These are phyloP conservation scores for Physeter macrocephalus DNA, from an alignment of 2,113 vertebrate genomes.

Conservation along the genomic window DNA sequence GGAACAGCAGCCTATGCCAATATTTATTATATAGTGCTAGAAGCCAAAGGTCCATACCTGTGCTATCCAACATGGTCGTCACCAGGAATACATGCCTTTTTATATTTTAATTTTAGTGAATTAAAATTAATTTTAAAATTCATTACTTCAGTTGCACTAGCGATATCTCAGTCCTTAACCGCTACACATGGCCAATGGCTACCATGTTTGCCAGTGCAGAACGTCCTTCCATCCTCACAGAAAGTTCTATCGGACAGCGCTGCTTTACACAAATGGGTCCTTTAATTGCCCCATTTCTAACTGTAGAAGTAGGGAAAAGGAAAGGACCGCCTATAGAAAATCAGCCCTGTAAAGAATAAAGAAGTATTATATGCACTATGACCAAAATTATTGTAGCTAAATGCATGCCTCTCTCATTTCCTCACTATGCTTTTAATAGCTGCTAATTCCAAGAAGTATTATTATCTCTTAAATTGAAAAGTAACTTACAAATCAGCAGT, in stretches of 20 bases:
- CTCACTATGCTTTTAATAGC: background rate
- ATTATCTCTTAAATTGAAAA: background rate
- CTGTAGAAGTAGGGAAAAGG: background rate
- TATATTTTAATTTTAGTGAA: background rate
- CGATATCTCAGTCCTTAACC: background rate
- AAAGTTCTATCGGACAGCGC: background rate
- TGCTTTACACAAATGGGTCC: background rate
- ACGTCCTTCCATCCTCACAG: background rate
- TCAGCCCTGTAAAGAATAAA: background rate
- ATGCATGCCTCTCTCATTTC: background rate
- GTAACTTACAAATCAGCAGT: background rate
- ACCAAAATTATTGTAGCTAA: background rate
- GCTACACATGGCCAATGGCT: background rate
- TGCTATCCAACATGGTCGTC: background rate
- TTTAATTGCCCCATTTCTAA: background rate
- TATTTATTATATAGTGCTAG: background rate
- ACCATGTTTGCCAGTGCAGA: background rate
- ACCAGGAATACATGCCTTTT: background rate
- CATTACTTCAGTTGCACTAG: background rate
- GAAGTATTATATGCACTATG: too few species aligned
- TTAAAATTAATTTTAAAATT: background rate
- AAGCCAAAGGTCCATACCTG: background rate
- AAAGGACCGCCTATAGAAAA: background rate
- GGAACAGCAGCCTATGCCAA: fast-evolving
- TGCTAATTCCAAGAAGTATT: background rate